phyloP scores from a whole-genome alignment of 2,797 vertebrate species.

The Etheostoma perlongum region DNA sequence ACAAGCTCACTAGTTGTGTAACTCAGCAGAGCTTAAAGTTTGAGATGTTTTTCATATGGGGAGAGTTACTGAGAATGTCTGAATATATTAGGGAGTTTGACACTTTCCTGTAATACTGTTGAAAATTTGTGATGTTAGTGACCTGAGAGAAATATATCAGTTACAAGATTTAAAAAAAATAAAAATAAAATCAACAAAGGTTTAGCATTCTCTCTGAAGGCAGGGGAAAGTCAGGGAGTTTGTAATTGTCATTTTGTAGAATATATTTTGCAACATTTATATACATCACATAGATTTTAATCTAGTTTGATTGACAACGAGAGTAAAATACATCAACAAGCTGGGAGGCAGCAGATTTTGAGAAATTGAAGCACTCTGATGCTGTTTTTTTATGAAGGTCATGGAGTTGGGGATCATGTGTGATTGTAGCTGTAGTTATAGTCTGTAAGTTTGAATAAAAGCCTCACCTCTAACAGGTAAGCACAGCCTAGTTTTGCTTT shows the following conservation, averaged over 20 bases:
- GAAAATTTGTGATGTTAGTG: not conserved
- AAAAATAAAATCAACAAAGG: not conserved
- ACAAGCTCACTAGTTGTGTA: not conserved
- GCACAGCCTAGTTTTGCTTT: slow-evolving; percentile 32
- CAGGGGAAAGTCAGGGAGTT: not conserved
- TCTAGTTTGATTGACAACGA: not conserved
- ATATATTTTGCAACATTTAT: not conserved
- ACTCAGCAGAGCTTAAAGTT: not conserved
- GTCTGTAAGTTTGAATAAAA: slow-evolving; percentile 42
- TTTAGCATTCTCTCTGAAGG: not conserved
- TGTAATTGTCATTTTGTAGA: not conserved
- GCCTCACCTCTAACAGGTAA: slow-evolving; percentile 20
- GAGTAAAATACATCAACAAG: not conserved
- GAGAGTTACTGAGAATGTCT: not conserved
- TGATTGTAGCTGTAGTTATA: slow-evolving; percentile 2
- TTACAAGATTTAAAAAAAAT: not conserved
- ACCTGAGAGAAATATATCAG: not conserved
- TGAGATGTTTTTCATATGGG: not conserved
- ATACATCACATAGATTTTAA: not conserved
- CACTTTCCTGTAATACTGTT: not conserved
- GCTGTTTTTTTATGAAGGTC: not conserved
- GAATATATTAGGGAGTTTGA: not conserved
- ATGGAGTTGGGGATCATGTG: not conserved
- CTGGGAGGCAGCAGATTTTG: not conserved
- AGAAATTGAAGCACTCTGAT: not conserved